These are phyloP conservation scores for Onthophagus sagittarius DNA, from an alignment of 2,888 invertebrate species.

Conservation along the genomic window DNA sequence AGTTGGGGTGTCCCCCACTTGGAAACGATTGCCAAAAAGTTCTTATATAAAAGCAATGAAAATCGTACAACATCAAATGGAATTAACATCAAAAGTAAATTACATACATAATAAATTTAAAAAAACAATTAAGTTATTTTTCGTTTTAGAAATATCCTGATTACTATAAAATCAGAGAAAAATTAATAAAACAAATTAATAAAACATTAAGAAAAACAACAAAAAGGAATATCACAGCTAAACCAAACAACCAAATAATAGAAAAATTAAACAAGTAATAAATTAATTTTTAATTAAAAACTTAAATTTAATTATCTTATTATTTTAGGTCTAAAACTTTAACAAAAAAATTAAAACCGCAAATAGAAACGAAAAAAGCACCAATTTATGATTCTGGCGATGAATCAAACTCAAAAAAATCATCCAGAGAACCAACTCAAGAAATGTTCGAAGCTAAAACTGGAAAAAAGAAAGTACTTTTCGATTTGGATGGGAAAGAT, in stretches of 20 bases:
- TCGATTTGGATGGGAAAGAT: slow-evolving; percentile 29
- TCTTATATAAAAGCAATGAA: slow-evolving; percentile 57
- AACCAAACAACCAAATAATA: not conserved
- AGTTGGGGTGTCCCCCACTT: slow-evolving; percentile 62
- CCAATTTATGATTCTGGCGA: not conserved
- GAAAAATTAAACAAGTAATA: not conserved
- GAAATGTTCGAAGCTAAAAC: not conserved
- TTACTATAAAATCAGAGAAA: slow-evolving; percentile 26
- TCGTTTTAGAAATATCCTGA: slow-evolving; percentile 27
- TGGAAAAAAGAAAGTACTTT: slow-evolving; percentile 35
- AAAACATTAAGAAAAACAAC: not conserved
- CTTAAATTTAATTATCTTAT: not conserved
- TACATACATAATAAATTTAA: not conserved
- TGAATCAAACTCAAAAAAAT: not conserved
- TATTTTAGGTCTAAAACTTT: not conserved
- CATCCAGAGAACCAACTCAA: not conserved
- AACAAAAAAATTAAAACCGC: not conserved
- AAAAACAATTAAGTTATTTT: not conserved
- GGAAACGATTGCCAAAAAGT: slow-evolving; percentile 55
- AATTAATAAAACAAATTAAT: slow-evolving; percentile 18
- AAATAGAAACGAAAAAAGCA: not conserved
- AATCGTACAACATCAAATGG: slow-evolving; percentile 57
- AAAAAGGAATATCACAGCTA: not conserved
- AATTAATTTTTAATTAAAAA: not conserved
- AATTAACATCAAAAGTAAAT: slow-evolving; percentile 56